Evolutionary conservation across 2,797 vertebrate species (phyloP), one percentile per base, ranked within the genome.

Genomic region (Gambelia wislizenii): DNA sequence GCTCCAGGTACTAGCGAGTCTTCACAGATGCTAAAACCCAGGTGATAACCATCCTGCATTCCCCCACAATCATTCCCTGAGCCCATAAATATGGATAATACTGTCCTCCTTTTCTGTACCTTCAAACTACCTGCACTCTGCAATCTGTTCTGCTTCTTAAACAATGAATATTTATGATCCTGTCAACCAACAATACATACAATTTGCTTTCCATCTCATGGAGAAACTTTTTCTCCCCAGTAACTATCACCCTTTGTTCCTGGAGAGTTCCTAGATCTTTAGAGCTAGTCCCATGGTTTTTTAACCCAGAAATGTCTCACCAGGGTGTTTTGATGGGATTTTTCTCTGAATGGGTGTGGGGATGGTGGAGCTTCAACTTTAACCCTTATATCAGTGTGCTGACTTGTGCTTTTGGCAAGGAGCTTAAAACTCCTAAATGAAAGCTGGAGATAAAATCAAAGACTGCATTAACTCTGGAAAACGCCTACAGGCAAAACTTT

Each of bases 131-230:
- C 18, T 59, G 79, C 54, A 7, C 54, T 3, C 78, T 80, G 78
- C 52, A 36, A n/a, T 80, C 22, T 80, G n/a, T 39, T 81, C 76
- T 8, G 27, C 16, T 49, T 59, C 10, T 22, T 52, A 56, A 36
- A 79, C 30, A n/a, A n/a, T 79, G 74, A 79, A 79, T 79, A 79
- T 79, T 54, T 79, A 79, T 54, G 52, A 79, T 36, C 33, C 49
- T 54, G 18, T 49, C 30, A 36, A 52, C 33, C 77, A 67, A 30
- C 30, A 67, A 67, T 67, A 67, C 9, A 67, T 67, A 33, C 12
- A 30, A 67, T 67, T 13, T 33, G 27, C 4, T 33, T 67, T 67
- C 33, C 10, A 33, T 67, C 30, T 67, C 64, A 33, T 30, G 30
- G 64, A 67, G 64, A 33, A 67, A 67, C 10, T 9, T 12, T 2